Evolutionary conservation across 2,888 invertebrate genomes (phyloP).

Genomic region (Hypercompe scribonia): DNA sequence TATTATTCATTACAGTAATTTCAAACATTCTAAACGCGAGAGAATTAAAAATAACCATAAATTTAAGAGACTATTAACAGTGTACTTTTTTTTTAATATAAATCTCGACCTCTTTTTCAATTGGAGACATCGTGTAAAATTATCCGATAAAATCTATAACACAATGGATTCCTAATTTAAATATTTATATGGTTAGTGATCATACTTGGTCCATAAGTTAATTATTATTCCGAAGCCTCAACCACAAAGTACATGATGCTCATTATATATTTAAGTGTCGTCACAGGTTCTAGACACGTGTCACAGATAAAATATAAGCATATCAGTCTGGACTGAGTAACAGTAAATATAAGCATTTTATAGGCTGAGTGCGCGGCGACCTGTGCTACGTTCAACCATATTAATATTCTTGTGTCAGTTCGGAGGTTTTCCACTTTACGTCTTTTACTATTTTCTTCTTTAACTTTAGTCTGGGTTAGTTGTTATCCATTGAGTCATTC

Average conservation of each 20-base stretch:
- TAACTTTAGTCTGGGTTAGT: background rate
- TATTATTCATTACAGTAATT: conserved; percentile 26
- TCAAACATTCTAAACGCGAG: conserved; percentile 6
- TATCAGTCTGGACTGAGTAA: conserved; percentile 41
- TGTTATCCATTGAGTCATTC: conserved; percentile 9
- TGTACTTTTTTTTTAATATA: background rate
- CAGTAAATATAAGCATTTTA: no score
- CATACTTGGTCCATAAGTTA: conserved; percentile 3
- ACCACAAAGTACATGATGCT: conserved; percentile 25
- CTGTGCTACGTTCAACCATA: conserved; percentile 15
- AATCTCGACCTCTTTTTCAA: background rate
- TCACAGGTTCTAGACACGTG: conserved; percentile 40
- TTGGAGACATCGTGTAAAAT: background rate
- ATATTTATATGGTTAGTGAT: conserved; percentile 12
- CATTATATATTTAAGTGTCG: conserved; percentile 47
- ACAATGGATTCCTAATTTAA: conserved; percentile 16
- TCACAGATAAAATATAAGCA: conserved; percentile 31
- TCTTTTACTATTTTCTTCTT: conserved; percentile 11
- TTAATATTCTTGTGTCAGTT: conserved; percentile 40
- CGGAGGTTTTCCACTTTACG: conserved; percentile 30
- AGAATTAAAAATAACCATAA: conserved; percentile 4
- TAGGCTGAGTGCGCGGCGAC: no score
- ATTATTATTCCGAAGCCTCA: conserved; percentile 30
- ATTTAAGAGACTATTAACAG: background rate
- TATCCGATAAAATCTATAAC: background rate